Evolutionary conservation across 2,797 vertebrate species (phyloP), one percentile per base, ranked within the genome.

Genomic region (Babyrousa celebensis): DNA sequence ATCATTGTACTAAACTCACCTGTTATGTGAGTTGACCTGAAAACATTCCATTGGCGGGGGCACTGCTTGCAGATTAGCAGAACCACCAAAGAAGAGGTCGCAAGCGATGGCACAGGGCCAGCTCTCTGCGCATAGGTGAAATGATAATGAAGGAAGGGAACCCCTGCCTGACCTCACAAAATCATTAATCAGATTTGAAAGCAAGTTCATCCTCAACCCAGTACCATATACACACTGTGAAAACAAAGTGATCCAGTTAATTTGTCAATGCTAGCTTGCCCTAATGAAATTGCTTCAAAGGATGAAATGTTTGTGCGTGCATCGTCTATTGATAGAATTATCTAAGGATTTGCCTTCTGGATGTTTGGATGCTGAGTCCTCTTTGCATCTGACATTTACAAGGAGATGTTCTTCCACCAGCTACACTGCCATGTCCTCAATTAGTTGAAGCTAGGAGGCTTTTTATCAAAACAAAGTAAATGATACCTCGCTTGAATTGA

Each of bases 161-260:
- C 10, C 32, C 82, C 12, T 17, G 2, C 1, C 11, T 74, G 16
- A 17, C 48, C 17, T 80, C 43, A 20, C 7, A 65, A 80, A 91
- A 87, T 77, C 23, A 85, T 65, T 25, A 48, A 52, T 25, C 16
- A 67, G 77, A 77, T 93, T 5, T 52, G 18, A 48, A 96, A 56
- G 52, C 3, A 36, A 80, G 36, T 36, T 79, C 15, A n/a, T 16
- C n/a, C 8, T 77, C 48, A 48, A 29, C 36, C 36, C 7, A 56
- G 16, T 72, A 5, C 43, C 79, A 48, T 25, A 21, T 20, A 78
- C 85, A 56, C 25, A 32, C 32, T 29, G 3, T 79, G 12, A 72
- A 95, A 82, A 78, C 21, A 14, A 88, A 92, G 1, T 52, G n/a
- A 40, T 67, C 12, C 29, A 21, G 20, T 25, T 54, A 85, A 74